Percentiles rank a stretch among this genome's conserved stretches.
phyloP scores from a whole-genome alignment of 1,140 invertebrate genomes.

The Ceratina calcarata region DNA sequence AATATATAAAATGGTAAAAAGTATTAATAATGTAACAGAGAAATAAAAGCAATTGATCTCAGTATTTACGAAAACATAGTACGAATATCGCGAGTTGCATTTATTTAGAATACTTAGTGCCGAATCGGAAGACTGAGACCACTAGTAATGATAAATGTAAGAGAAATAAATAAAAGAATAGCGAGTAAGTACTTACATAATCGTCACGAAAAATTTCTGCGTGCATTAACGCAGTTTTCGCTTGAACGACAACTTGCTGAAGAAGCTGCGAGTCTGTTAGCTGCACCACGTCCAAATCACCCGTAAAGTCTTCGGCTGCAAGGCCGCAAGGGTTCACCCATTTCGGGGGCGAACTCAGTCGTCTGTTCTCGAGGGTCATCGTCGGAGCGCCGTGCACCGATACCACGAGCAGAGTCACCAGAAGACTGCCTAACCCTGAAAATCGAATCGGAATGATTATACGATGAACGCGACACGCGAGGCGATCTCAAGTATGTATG shows the following conservation, averaged over 20 bases:
- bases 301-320: slow-evolving; percentile 69
- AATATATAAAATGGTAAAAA: too few relatives aligned
- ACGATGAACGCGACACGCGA: not conserved
- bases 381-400: slow-evolving; percentile 73
- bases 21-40: too few relatives aligned
- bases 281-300: slow-evolving; percentile 70
- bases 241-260: slow-evolving; percentile 77
- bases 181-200: slow-evolving; percentile 79
- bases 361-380: slow-evolving; percentile 68
- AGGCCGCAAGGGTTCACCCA: slow-evolving; percentile 82
- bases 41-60: too few relatives aligned
- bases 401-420: slow-evolving; percentile 70
- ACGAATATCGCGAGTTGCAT: too few relatives aligned
- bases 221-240: slow-evolving; percentile 78
- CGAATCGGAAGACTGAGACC: too few relatives aligned
- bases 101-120: too few relatives aligned
- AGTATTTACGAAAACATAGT: too few relatives aligned
- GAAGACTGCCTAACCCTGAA: slow-evolving; percentile 75
- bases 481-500: too few relatives aligned
- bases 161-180: too few relatives aligned
- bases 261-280: slow-evolving; percentile 76
- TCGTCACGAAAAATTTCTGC: slow-evolving; percentile 78
- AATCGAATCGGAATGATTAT: slow-evolving; percentile 45
- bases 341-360: slow-evolving; percentile 70
- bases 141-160: not conserved